These are phyloP conservation scores for Eptesicus fuscus DNA, from an alignment of 2,113 vertebrate species.

Conservation along the genomic window DNA sequence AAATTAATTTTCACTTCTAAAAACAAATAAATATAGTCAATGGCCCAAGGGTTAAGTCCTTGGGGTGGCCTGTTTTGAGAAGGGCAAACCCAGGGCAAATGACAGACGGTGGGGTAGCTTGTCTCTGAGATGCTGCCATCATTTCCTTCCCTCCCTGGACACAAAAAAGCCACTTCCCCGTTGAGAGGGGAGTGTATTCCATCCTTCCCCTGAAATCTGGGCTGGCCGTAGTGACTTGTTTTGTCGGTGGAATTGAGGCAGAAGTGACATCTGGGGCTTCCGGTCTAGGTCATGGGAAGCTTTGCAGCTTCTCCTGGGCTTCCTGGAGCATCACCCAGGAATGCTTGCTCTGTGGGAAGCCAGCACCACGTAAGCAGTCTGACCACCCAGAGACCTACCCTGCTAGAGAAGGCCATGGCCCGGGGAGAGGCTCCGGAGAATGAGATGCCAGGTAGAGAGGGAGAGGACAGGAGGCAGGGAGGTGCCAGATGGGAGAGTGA, in stretches of 20 bases:
- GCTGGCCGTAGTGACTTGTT: not conserved
- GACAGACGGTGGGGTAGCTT: not conserved
- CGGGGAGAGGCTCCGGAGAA: not conserved
- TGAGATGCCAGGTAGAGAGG: too few species aligned
- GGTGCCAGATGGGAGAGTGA: fast-evolving
- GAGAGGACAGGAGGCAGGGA: not conserved
- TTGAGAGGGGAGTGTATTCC: not conserved
- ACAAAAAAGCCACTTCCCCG: not conserved
- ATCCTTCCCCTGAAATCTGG: not conserved
- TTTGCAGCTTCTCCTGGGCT: not conserved
- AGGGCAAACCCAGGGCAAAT: not conserved
- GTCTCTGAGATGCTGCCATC: not conserved
- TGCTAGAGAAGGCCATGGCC: not conserved
- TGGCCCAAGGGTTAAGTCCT: not conserved
- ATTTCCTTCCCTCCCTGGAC: not conserved
- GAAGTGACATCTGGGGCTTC: not conserved
- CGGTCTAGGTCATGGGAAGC: not conserved
- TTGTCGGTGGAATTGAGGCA: not conserved
- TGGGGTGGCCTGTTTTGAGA: not conserved
- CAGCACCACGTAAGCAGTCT: not conserved
- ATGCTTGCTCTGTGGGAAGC: not conserved
- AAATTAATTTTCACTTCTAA: too few species aligned
- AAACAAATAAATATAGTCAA: not conserved
- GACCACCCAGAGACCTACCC: not conserved
- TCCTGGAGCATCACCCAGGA: not conserved